phyloP scores from a whole-genome alignment of 1,140 invertebrate species.

The Melipona quadrifasciata region DNA sequence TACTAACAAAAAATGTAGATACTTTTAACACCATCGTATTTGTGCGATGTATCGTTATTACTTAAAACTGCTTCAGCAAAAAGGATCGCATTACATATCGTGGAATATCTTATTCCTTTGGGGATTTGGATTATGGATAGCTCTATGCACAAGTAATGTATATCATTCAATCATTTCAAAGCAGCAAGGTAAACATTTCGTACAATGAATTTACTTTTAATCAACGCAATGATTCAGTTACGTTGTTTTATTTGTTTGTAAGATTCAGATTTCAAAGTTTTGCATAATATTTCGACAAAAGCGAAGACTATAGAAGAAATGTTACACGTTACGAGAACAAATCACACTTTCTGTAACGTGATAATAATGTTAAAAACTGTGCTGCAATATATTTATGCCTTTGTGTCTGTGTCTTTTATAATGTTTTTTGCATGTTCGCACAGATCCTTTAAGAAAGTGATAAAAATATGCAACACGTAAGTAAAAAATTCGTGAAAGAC shows the following conservation, averaged over 20 bases:
- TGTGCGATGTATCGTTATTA: constrained; percentile 14
- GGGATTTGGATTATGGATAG: constrained; percentile 51
- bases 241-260: constrained; percentile 4
- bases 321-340: background rate
- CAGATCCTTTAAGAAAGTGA: background rate
- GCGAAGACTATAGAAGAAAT: background rate
- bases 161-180: constrained; percentile 1
- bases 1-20: background rate
- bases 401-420: background rate
- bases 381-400: background rate
- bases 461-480: constrained; percentile 21
- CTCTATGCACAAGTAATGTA: constrained; percentile 38
- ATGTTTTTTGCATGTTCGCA: background rate
- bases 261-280: constrained; percentile 7
- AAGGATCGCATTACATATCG: constrained; percentile 27
- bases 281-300: background rate
- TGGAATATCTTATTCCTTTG: constrained; percentile 47
- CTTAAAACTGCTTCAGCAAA: background rate
- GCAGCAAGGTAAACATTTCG: constrained; percentile 6
- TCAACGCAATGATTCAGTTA: background rate
- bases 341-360: background rate
- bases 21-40: background rate
- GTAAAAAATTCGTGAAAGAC: background rate
- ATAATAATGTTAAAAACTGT: background rate
- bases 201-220: background rate